Evolutionary conservation across 35 echinoderm and acorn worm genomes (phyloP).

Genomic region (Stichopus chloronotus): DNA sequence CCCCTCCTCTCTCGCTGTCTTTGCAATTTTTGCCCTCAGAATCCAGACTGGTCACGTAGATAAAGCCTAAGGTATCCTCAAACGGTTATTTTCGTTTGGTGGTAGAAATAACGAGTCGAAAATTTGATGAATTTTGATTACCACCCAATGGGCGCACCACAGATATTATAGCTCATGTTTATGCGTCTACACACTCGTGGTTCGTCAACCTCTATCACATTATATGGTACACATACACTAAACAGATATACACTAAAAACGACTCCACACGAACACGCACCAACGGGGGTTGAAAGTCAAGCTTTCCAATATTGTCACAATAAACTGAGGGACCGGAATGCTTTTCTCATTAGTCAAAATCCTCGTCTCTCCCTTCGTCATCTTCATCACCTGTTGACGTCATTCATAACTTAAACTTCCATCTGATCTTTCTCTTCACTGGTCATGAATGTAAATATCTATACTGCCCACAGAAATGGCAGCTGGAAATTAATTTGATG

Average conservation of each 20-base stretch:
- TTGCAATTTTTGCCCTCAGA: neutral
- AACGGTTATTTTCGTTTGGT: neutral
- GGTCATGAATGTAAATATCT: neutral
- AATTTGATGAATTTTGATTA: neutral
- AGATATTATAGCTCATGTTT: conserved; percentile 19
- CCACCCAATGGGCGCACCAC: neutral
- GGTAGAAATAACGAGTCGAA: neutral
- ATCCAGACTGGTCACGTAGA: neutral
- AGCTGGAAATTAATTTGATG: no score
- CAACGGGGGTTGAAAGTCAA: conserved; percentile 3
- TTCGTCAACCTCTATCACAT: neutral
- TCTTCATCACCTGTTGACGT: conserved; percentile 21
- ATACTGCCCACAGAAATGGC: no score
- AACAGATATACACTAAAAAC: neutral
- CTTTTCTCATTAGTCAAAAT: neutral
- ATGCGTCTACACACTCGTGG: neutral
- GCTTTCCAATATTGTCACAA: conserved; percentile 8
- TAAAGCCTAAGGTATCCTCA: neutral
- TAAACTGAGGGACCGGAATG: neutral
- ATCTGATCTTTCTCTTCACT: no score
- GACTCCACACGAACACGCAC: neutral
- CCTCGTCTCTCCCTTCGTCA: neutral
- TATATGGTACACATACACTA: neutral
- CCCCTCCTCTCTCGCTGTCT: neutral
- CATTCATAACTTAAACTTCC: neutral